Evolutionary conservation across 2,113 vertebrate genomes (phyloP).

Genomic region (Megaceryle maxima): DNA sequence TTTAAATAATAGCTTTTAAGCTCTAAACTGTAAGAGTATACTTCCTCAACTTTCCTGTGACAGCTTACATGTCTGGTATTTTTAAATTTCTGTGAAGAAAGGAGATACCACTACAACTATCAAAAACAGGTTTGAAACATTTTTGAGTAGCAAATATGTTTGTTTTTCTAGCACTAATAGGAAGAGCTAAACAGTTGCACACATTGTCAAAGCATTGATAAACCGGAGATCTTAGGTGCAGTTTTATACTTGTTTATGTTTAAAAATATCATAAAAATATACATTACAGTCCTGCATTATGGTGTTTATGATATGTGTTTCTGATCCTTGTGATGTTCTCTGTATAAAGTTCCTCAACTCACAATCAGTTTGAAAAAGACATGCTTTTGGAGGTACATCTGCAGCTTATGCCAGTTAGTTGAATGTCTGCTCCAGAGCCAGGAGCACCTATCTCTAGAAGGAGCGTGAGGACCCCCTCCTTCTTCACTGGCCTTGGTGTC

Average conservation of each 20-base stretch:
- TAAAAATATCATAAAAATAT: not conserved
- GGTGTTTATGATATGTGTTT: not conserved
- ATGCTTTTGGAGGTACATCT: not conserved
- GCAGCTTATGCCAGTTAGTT: not conserved
- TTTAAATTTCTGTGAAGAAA: not conserved
- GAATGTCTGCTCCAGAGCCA: not conserved
- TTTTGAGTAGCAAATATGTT: not conserved
- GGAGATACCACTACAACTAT: not conserved
- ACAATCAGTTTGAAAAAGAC: not conserved
- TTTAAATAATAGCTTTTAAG: not conserved
- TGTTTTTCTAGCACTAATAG: not conserved
- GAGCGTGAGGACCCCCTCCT: no score
- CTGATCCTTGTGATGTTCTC: not conserved
- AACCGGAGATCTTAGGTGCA: not conserved
- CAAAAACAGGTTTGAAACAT: not conserved
- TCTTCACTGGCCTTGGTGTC: no score
- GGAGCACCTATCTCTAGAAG: no score
- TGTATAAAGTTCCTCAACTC: not conserved
- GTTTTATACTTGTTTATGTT: not conserved
- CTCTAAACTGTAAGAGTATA: not conserved
- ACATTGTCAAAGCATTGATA: not conserved
- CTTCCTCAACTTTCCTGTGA: not conserved
- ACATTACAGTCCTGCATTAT: not conserved
- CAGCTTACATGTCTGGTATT: not conserved
- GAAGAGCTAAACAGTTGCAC: not conserved